Base-by-base conservation (phyloP, 2,113 vertebrate species). In the Notiomystis cincta region DNA sequence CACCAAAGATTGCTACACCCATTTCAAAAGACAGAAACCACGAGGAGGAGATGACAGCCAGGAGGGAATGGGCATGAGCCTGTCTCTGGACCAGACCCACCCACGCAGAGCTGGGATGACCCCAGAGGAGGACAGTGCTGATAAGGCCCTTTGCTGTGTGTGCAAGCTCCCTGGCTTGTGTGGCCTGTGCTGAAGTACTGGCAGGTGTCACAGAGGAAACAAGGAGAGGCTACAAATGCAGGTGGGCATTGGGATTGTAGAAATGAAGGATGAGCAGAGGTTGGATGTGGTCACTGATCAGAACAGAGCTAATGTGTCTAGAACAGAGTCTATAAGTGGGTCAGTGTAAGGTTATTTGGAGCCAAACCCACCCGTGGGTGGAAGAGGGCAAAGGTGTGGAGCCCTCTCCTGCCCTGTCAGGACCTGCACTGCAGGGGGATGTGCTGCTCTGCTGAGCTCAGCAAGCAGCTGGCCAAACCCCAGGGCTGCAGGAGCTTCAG, bases 61-160 rank as follows among this genome's bases (percentile, higher is more conserved):
- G 38, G 30, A 60, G 13, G 69, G 51, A 66, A 56, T 0, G 0
- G 27, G 13, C 24, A 18, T 0, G 7, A 80, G 5, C 10, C 44
- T 42, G 1, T 33, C 28, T 62, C 33, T 22, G 70, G n/a, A 20
- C 19, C 54, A 69, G 28, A 25, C 4, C n/a, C 30, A 28, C 7
- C 47, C n/a, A 2, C 1, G 35, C 47, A 11, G 13, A 48, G 21
- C 21, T 17, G 33, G 21, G 5, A 4, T 3, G 35, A 11, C 7
- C 17, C n/a, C 42, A 42, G 38, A n/a, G 70, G 4, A 78, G 51
- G 33, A 22, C 21, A 16, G n/a, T 9, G 61, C 44, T 80, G 79
- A 48, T 3, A 7, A 3, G 38, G 6, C 17, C 31, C 4, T 2
- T 42, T 38, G 1, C 13, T 9, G 54, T 17, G 16, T 10, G 28